Conservation (phyloP, 1,140 invertebrate genomes). For the Aphelenchoides besseyi region DNA sequence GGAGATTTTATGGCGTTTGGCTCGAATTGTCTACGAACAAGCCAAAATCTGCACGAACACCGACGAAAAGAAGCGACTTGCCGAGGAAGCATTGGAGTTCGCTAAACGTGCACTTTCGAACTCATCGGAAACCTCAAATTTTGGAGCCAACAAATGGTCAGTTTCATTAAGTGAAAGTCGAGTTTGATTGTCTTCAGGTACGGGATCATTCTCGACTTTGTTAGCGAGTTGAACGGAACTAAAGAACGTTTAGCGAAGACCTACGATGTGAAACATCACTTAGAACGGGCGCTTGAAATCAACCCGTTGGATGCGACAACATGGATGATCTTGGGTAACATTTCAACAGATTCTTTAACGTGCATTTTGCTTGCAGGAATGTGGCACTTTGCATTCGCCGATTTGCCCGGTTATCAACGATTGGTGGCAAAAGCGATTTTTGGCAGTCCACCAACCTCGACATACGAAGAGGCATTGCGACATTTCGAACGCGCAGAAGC, state of each 20-base stretch:
- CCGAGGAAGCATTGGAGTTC: constrained; percentile 52
- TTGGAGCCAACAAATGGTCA: constrained; percentile 61
- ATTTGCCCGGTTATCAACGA: constrained; percentile 43
- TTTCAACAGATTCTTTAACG: neutral
- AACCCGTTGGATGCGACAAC: constrained; percentile 57
- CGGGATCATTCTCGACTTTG: constrained; percentile 57
- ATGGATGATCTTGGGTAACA: constrained; percentile 59
- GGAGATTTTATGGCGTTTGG: constrained; percentile 55
- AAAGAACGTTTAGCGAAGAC: constrained; percentile 50
- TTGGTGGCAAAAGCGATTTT: constrained; percentile 53
- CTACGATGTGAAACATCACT: constrained; percentile 49
- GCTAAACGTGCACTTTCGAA: constrained; percentile 46
- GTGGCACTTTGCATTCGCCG: constrained; percentile 60
- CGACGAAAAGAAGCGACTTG: constrained; percentile 50
- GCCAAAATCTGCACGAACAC: constrained; percentile 45
- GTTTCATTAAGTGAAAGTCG: neutral
- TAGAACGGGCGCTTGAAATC: constrained; percentile 57
- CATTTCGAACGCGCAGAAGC: constrained; percentile 56
- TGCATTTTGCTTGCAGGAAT: constrained; percentile 43
- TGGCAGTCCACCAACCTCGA: constrained; percentile 52
- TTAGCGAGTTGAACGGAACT: constrained; percentile 57
- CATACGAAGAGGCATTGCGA: constrained; percentile 57
- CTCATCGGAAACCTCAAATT: constrained; percentile 39
- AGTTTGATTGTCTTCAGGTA: constrained; percentile 49
- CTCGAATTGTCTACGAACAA: constrained; percentile 58